Conservation (phyloP, 2,797 vertebrate genomes). For the Sylvia borin region DNA sequence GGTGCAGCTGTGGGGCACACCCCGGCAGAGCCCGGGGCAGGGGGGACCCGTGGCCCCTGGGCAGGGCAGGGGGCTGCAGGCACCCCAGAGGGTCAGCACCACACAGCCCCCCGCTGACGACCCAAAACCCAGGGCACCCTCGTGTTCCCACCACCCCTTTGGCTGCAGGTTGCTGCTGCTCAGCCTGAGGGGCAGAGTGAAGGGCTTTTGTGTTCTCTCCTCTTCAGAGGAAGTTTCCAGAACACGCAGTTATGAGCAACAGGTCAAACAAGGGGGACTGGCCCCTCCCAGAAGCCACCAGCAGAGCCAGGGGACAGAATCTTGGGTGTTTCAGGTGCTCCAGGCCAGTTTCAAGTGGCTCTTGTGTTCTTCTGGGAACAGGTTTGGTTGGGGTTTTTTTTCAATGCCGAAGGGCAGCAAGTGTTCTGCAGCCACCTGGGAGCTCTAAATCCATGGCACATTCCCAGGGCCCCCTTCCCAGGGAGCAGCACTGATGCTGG, state of each 20-base stretch:
- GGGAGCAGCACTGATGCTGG: fast-evolving
- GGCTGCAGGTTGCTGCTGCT: fast-evolving
- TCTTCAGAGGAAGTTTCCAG: not conserved
- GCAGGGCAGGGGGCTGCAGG: not conserved
- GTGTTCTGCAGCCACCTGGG: not conserved
- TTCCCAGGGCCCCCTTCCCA: not conserved
- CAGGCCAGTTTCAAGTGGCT: not conserved
- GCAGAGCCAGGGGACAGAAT: not conserved
- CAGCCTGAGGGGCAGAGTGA: not conserved
- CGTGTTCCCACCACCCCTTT: fast-evolving
- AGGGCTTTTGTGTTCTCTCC: not conserved
- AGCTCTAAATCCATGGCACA: fast-evolving
- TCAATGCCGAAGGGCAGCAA: not conserved
- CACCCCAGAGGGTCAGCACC: not conserved
- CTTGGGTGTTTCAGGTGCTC: not conserved
- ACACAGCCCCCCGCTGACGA: fast-evolving
- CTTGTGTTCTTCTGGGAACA: not conserved
- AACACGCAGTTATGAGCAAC: fast-evolving
- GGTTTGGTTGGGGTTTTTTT: not conserved
- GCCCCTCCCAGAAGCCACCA: fast-evolving
- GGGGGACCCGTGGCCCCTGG: fast-evolving
- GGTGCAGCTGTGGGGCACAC: not conserved
- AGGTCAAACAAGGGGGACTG: not conserved
- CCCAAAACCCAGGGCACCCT: not conserved
- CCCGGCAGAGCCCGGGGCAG: not conserved